Conservation (phyloP, 2,797 vertebrate genomes). For the Meriones psammophilus region DNA sequence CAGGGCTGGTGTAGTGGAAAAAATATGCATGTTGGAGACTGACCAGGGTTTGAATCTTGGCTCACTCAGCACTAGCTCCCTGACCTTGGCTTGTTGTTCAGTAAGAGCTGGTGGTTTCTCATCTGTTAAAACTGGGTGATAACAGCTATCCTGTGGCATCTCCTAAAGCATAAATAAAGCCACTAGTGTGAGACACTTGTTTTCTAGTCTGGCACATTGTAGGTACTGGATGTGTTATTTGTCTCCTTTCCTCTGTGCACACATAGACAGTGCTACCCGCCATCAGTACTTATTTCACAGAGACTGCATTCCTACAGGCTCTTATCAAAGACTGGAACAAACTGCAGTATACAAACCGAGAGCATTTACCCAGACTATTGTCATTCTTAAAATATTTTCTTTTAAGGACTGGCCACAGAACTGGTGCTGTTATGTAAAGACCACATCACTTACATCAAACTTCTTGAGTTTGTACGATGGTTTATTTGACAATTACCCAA, state of each 20-base stretch:
- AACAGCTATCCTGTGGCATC: conserved; percentile 6
- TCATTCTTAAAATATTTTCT: conserved; percentile 74
- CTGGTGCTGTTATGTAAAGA: conserved; percentile 64
- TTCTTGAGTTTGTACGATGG: conserved; percentile 34
- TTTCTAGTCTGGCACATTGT: neutral
- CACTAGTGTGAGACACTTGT: neutral
- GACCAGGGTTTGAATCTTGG: conserved; percentile 67
- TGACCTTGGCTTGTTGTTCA: conserved; percentile 53
- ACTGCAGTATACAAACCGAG: neutral
- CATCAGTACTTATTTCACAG: neutral
- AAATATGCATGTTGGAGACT: conserved; percentile 65
- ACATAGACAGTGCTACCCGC: neutral
- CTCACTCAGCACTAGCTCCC: conserved; percentile 18
- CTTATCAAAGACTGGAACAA: neutral
- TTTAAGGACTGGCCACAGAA: conserved; percentile 34
- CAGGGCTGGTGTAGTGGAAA: conserved; percentile 67
- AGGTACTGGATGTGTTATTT: neutral
- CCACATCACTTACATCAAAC: conserved; percentile 43
- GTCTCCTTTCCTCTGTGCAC: neutral
- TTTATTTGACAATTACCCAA: conserved; percentile 58
- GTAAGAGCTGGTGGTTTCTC: neutral
- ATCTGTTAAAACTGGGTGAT: conserved; percentile 29
- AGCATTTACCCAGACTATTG: conserved; percentile 48
- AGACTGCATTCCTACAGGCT: neutral
- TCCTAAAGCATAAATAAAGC: neutral